Base-by-base conservation (phyloP, 2,797 vertebrate species). In the Petrocephalus sullivani region DNA sequence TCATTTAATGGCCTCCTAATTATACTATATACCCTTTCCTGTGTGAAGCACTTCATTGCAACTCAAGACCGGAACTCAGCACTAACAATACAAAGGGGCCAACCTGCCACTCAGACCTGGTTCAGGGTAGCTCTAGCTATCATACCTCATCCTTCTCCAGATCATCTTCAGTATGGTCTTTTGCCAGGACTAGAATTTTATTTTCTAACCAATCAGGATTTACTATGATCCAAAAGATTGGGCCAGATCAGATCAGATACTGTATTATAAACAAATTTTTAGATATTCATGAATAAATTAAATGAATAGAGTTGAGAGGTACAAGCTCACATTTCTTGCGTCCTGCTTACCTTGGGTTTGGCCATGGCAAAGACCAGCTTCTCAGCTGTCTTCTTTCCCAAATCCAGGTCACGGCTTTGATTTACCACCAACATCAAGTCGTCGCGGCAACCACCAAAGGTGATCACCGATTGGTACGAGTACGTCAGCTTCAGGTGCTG, bases 371-470 rank as follows among this genome's bases (percentile, higher is more conserved):
- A 99, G 90, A 97, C 92, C 88, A 98, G 88, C 93, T 98, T 99
- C 93, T 98, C 97, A 91, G 95, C 94, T 23, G 94, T 95, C 90
- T 93, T 95, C 95, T 97, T 98, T 61, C 95, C 96, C 87, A 94
- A 95, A 88, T 92, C 95, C 3, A 95, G 95, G 89, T 98, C 97
- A 93, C 95, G 96, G 91, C 81, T 94, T 92, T 97, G 96, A 94
- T 96, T 96, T 64, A 96, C 96, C 75, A 99, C 97, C 92, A 97
- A 94, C 97, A 99, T 97, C 94, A 99, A 98, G 90, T 99, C 97
- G 16, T 99, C 28, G 28, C 28, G 95, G 92, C 93, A 98, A 83
- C 98, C 98, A 85, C 98, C 98, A 81, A 99, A 99, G 21, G 98
- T 99, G 89, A 97, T 95, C 92, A 99, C 96, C 46, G 96, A 96